Evolutionary conservation across 2,888 invertebrate species (phyloP).

Genomic region (Tetranychus piercei): DNA sequence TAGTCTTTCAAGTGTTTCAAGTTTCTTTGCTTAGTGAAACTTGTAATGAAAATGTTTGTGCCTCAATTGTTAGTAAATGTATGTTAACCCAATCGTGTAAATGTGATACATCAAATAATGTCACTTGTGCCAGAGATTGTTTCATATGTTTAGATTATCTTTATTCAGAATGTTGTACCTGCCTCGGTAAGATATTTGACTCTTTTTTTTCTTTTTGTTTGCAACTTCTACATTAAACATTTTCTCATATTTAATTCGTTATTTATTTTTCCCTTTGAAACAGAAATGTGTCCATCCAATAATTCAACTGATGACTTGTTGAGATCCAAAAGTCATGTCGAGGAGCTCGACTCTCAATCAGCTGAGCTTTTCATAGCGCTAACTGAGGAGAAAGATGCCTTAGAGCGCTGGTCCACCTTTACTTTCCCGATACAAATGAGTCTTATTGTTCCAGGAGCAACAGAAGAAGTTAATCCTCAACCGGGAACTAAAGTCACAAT

Average conservation of each 20-base stretch:
- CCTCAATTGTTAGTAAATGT: slow-evolving; percentile 86
- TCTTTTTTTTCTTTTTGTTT: neutral
- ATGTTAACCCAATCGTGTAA: slow-evolving; percentile 88
- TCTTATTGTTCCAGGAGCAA: neutral
- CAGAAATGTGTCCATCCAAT: slow-evolving; percentile 74
- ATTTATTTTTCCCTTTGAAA: neutral
- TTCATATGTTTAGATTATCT: slow-evolving; percentile 68
- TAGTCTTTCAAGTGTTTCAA: neutral
- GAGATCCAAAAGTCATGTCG: slow-evolving; percentile 63
- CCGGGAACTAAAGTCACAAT: neutral
- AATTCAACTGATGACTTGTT: slow-evolving; percentile 54
- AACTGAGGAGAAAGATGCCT: slow-evolving; percentile 56
- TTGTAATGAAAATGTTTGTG: slow-evolving; percentile 87
- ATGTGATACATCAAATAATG: slow-evolving; percentile 65
- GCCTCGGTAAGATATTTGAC: slow-evolving; percentile 58
- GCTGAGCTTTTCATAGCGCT: slow-evolving; percentile 64
- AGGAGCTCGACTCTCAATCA: slow-evolving; percentile 59
- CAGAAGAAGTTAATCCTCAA: neutral
- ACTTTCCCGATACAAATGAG: slow-evolving; percentile 42
- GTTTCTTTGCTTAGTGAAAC: slow-evolving; percentile 18
- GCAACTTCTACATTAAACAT: no score
- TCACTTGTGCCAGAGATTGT: slow-evolving; percentile 86
- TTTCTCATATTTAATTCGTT: no score
- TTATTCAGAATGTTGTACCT: slow-evolving; percentile 85
- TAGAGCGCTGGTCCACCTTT: slow-evolving; percentile 58